phyloP scores from a whole-genome alignment of 1,140 invertebrate species.

The Rhagoletis zephyria region DNA sequence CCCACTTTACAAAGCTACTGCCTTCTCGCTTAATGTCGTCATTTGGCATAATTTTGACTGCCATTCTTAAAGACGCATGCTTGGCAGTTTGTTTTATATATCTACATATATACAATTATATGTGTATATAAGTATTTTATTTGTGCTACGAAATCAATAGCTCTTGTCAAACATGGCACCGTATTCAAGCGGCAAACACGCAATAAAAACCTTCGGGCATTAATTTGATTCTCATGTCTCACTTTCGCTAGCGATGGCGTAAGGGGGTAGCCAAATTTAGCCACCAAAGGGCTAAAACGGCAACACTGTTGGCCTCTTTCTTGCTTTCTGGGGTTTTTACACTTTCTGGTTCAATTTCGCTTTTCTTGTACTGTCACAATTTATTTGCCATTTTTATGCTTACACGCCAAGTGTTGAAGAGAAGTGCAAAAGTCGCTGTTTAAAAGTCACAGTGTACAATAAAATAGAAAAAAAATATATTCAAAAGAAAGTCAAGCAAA shows the following conservation, averaged over 20 bases:
- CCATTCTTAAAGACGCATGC: neutral
- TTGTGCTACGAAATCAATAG: conserved; percentile 24
- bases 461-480: neutral
- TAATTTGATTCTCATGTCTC: conserved; percentile 30
- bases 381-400: conserved; percentile 1
- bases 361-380: conserved; percentile 20
- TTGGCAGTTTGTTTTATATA: neutral
- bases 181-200: conserved; percentile 9
- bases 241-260: neutral
- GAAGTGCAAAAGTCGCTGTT: neutral
- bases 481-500: neutral
- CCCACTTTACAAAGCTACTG: neutral
- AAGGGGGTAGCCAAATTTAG: neutral
- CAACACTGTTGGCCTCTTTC: neutral
- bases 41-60: neutral
- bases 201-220: conserved; percentile 41
- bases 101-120: neutral
- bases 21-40: neutral
- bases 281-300: too few relatives aligned
- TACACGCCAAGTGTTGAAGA: neutral
- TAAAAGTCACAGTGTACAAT: neutral
- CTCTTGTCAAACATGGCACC: neutral
- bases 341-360: neutral
- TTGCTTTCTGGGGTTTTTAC: neutral
- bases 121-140: neutral